phyloP scores from a whole-genome alignment of 1,140 invertebrate species.

The Ostrea denselamellosa region DNA sequence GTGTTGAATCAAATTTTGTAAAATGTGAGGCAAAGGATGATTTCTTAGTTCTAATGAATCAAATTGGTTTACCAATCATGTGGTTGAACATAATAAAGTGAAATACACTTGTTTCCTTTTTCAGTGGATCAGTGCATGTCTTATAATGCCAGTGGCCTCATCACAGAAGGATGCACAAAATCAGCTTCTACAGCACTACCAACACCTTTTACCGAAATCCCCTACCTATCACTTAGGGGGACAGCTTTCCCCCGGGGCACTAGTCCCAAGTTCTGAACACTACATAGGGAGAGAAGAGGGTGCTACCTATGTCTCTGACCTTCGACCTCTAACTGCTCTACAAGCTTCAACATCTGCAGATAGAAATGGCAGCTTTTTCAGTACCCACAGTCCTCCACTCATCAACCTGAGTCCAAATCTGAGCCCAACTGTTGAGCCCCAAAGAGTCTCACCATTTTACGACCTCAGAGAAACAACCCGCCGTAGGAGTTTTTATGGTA shows the following conservation, averaged over 20 bases:
- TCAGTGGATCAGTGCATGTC: slow-evolving; percentile 17
- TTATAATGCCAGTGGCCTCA: slow-evolving; percentile 71
- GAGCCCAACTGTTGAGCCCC: slow-evolving; percentile 72
- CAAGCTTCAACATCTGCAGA: slow-evolving; percentile 35
- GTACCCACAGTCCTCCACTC: slow-evolving; percentile 77
- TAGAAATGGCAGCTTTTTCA: slow-evolving; percentile 64
- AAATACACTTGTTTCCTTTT: neutral
- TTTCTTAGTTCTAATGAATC: no score
- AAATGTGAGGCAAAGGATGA: no score
- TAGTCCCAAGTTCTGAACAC: slow-evolving; percentile 49
- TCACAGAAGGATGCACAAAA: slow-evolving; percentile 69
- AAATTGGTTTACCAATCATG: no score
- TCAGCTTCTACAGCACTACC: slow-evolving; percentile 59
- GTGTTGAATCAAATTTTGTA: no score
- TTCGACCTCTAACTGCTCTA: slow-evolving; percentile 34
- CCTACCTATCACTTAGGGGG: slow-evolving; percentile 55
- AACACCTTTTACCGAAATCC: slow-evolving; percentile 63
- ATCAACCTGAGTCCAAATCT: slow-evolving; percentile 78
- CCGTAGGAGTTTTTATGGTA: slow-evolving; percentile 73
- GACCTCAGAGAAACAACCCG: slow-evolving; percentile 75
- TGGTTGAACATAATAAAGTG: no score
- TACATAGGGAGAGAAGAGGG: slow-evolving; percentile 50
- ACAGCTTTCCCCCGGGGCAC: slow-evolving; percentile 47
- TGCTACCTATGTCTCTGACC: slow-evolving; percentile 51
- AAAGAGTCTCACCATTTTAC: slow-evolving; percentile 75